Evolutionary conservation across 2,797 vertebrate genomes (phyloP), one percentile per base, ranked within the genome.

Genomic region (Neoniphon sammara): DNA sequence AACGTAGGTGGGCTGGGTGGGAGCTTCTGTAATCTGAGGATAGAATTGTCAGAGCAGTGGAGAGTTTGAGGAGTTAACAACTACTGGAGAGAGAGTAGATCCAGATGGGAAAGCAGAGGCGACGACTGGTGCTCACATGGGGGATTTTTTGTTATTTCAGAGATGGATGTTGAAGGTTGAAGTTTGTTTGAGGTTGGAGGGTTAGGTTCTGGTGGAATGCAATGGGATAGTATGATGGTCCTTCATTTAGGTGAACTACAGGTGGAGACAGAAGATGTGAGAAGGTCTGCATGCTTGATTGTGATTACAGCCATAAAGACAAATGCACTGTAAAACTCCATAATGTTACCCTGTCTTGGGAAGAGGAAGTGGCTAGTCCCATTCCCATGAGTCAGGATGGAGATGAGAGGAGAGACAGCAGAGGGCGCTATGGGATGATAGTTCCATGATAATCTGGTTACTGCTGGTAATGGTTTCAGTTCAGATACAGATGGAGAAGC

Each of bases 1-100:
- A 92, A 85, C 94, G 95, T 82, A 94, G 94, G 86, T 95, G 90
- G 82, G 92, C 91, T 92, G 96, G 95, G 93, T 97, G 94, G 92
- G 94, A 76, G 82, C 94, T 94, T 96, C 96, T 96, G 95, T 96
- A 96, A 98, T 99, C 98, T 99, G 94, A 96, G 96, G 88, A 94
- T 91, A 96, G 85, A 95, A 94, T 92, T 93, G 88, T 95, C 94
- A 95, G 89, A 95, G 93, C 89, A 93, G 86, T 92, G 93, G 89
- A 94, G 71, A 93, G 81, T 92, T 91, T 91, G 88, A 93, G 87
- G 86, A 68, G 78, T 89, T 88, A 94, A 83, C 80, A 88, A 85
- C 77, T 77, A 58, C 66, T 85, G 70, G 81, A 74, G 71, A 85
- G 77, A 81, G 71, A 89, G 83, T 79, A 84, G 87, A 84, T 92